phyloP scores from a whole-genome alignment of 2,113 vertebrate species.

The Urocolius indicus region DNA sequence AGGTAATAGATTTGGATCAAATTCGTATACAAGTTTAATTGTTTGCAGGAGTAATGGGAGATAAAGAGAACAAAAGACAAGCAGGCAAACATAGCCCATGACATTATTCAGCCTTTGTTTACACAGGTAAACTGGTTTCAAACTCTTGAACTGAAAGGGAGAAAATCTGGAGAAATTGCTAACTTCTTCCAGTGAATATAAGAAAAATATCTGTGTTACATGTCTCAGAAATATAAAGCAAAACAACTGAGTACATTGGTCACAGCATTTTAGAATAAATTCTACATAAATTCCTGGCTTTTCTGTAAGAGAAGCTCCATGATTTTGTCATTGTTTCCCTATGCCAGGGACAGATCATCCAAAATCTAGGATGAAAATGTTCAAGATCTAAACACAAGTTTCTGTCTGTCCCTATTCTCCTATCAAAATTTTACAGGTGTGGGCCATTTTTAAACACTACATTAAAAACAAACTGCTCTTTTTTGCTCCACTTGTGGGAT shows the following conservation, averaged over 20 bases:
- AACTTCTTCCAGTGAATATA: background rate
- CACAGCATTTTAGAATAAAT: background rate
- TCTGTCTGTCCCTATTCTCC: background rate
- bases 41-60: background rate
- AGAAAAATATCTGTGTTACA: background rate
- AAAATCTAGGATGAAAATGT: background rate
- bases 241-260: background rate
- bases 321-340: background rate
- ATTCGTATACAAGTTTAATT: background rate
- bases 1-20: background rate
- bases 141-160: background rate
- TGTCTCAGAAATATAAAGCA: background rate
- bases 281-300: background rate
- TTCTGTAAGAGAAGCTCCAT: background rate
- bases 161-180: background rate
- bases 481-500: background rate
- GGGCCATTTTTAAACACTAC: background rate
- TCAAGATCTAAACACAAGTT: background rate
- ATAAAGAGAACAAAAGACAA: background rate
- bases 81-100: background rate
- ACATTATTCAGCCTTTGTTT: background rate
- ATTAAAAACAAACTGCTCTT: background rate
- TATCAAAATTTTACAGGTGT: background rate
- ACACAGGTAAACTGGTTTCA: background rate
- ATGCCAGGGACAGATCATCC: background rate